Conservation (phyloP, 2,113 vertebrate species). For the Chaetops frenatus region DNA sequence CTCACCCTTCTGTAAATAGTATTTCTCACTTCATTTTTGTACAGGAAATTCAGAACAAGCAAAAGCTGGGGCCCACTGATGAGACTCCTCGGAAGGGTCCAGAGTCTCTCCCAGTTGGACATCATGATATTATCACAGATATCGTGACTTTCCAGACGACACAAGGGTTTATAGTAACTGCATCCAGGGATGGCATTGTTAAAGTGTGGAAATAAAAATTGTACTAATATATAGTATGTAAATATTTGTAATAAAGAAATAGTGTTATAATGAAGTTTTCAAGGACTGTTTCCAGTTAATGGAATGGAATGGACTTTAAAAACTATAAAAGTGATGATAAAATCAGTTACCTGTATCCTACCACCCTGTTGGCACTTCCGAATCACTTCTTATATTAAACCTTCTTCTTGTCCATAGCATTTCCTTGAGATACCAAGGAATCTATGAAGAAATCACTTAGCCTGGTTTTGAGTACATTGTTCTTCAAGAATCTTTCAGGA, state of each 20-base stretch:
- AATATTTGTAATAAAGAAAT: slow-evolving; percentile 66
- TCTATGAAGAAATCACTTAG: neutral
- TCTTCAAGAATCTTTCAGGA: neutral
- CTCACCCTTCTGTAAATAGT: neutral
- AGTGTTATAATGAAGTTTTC: slow-evolving; percentile 19
- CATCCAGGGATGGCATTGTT: slow-evolving; percentile 93
- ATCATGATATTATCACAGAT: slow-evolving; percentile 97
- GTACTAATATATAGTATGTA: slow-evolving; percentile 37
- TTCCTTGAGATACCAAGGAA: neutral
- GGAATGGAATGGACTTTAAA: slow-evolving; percentile 7
- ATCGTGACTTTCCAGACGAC: slow-evolving; percentile 96
- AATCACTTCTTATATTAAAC: neutral
- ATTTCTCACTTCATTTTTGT: neutral
- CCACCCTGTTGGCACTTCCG: neutral
- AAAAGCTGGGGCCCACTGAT: slow-evolving; percentile 86
- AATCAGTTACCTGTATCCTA: neutral
- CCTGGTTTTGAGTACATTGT: neutral
- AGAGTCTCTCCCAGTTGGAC: slow-evolving; percentile 89
- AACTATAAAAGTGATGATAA: neutral
- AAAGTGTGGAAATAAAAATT: slow-evolving; percentile 92
- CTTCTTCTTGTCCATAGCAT: neutral
- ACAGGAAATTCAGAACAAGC: slow-evolving; percentile 97
- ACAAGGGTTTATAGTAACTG: slow-evolving; percentile 96
- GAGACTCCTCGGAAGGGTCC: slow-evolving; percentile 88
- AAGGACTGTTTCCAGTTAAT: slow-evolving; percentile 49